Percentiles rank a stretch among this genome's conserved stretches.
These are phyloP conservation scores for Threskiornis aethiopicus DNA, from an alignment of 2,797 vertebrate genomes.

Conservation along the genomic window DNA sequence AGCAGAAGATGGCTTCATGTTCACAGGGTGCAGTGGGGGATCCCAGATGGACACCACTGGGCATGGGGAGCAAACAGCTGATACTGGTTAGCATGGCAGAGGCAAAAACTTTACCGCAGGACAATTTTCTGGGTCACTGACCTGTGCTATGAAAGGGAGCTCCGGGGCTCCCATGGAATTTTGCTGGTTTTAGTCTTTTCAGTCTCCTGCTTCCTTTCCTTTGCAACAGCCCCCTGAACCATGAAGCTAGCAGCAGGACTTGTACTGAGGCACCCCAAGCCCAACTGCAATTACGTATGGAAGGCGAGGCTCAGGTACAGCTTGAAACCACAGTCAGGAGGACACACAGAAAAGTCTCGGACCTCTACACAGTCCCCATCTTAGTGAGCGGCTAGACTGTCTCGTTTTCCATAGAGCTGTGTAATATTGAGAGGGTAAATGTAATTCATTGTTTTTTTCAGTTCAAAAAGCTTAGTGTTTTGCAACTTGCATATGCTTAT, in stretches of 20 bases:
- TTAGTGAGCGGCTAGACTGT: neutral
- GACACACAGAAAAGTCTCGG: neutral
- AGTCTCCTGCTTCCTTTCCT: neutral
- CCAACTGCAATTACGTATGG: rapidly evolving
- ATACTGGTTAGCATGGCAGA: neutral
- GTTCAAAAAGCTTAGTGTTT: neutral
- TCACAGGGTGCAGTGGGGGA: neutral
- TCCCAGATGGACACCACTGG: too few species aligned
- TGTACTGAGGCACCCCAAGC: neutral
- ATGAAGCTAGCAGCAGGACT: neutral
- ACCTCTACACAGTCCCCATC: neutral
- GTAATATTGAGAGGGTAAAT: neutral
- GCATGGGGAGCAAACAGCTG: neutral
- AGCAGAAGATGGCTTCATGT: neutral
- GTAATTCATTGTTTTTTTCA: neutral
- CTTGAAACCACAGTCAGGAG: neutral
- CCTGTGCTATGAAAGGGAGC: neutral
- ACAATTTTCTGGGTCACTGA: neutral
- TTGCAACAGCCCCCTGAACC: neutral
- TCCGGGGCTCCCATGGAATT: neutral
- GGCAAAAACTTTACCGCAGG: neutral
- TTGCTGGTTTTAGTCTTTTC: neutral
- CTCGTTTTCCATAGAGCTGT: neutral
- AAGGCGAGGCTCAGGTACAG: neutral
- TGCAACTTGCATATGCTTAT: neutral